These are phyloP conservation scores for Panzeria rudis DNA, from an alignment of 2,888 invertebrate species.

Conservation along the genomic window DNA sequence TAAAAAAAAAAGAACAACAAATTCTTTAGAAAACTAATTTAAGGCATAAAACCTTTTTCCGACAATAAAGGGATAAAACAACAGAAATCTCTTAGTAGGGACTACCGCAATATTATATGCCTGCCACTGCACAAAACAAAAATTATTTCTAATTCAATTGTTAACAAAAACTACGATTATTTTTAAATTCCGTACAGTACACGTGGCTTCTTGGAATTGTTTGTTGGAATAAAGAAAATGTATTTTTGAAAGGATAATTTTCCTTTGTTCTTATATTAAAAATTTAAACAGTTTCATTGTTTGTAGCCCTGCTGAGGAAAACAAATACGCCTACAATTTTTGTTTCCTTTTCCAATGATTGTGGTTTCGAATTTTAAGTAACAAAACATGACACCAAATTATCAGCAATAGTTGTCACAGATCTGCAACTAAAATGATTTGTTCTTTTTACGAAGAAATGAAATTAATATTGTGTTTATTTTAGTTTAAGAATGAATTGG, in stretches of 20 bases:
- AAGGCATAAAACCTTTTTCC: neutral
- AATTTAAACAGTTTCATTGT: constrained; percentile 10
- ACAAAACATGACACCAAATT: constrained; percentile 56
- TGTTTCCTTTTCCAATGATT: neutral
- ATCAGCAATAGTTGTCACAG: constrained; percentile 35
- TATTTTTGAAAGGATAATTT: constrained; percentile 38
- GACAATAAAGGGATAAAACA: neutral
- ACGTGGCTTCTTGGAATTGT: constrained; percentile 56
- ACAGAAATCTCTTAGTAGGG: neutral
- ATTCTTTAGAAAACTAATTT: neutral
- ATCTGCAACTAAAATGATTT: constrained; percentile 52
- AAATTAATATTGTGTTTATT: constrained; percentile 37
- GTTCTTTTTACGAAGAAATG: constrained; percentile 10
- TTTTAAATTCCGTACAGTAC: constrained; percentile 1
- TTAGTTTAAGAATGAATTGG: constrained; percentile 2
- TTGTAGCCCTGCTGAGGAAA: constrained; percentile 42
- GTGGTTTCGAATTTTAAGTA: constrained; percentile 26
- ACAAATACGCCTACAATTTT: constrained; percentile 60
- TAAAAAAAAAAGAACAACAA: neutral
- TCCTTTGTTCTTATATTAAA: constrained; percentile 20
- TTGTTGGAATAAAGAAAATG: neutral
- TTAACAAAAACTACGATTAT: neutral
- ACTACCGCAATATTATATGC: constrained; percentile 53
- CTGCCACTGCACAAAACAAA: neutral
- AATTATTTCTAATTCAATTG: constrained; percentile 7